Percentiles rank a stretch among this genome's conserved stretches.
These are phyloP conservation scores for Zosterops borbonicus DNA, from an alignment of 2,113 vertebrate species.

Conservation along the genomic window DNA sequence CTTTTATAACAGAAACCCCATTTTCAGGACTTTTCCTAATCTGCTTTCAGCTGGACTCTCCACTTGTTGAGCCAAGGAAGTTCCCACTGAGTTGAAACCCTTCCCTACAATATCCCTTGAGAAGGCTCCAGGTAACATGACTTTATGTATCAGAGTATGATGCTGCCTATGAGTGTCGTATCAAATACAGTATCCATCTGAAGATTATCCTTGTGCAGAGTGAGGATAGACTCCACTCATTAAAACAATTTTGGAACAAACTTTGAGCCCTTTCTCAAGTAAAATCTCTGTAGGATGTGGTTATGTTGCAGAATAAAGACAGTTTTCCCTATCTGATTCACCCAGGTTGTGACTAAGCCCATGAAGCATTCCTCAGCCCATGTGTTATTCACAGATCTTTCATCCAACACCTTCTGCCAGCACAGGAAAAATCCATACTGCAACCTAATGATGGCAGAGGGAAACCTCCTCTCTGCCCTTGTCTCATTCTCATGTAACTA, in stretches of 20 bases:
- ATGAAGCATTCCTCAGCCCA: background rate
- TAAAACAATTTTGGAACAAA: background rate
- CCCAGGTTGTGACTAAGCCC: background rate
- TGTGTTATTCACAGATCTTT: background rate
- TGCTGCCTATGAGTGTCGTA: background rate
- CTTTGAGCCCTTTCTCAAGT: background rate
- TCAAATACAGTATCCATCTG: background rate
- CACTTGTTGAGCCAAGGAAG: background rate
- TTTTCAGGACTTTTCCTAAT: background rate
- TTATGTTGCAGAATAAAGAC: background rate
- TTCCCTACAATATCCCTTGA: background rate
- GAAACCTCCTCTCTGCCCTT: background rate
- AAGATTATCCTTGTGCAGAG: background rate
- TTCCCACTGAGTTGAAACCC: background rate
- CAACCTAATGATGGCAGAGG: rapidly evolving
- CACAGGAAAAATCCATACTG: rapidly evolving
- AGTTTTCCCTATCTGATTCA: background rate
- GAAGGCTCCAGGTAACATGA: background rate
- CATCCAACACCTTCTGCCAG: background rate
- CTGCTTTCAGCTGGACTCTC: background rate
- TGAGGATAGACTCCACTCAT: background rate
- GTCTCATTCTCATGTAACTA: background rate
- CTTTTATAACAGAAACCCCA: background rate
- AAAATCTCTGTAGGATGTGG: background rate
- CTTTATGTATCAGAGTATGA: background rate